Evolutionary conservation across 2,888 invertebrate genomes (phyloP).

Genomic region (Nyleta sp.): DNA sequence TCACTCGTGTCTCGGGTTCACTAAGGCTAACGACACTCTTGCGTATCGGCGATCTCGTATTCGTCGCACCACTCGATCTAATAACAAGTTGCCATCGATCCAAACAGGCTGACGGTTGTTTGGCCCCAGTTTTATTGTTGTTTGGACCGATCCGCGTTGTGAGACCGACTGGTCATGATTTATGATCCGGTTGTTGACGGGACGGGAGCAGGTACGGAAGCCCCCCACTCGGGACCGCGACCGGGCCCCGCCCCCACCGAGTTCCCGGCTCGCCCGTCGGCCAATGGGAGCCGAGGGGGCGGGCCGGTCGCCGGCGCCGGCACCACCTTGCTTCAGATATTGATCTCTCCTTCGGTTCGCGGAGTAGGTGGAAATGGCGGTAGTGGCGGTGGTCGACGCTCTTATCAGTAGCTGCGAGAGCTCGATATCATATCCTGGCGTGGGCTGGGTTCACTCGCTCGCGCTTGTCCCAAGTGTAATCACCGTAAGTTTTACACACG

Average conservation of each 20-base stretch:
- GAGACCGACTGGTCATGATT: slow-evolving; percentile 81
- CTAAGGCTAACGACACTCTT: too few species aligned
- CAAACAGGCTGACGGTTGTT: slow-evolving; percentile 57
- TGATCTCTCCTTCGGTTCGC: slow-evolving; percentile 75
- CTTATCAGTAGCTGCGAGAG: slow-evolving; percentile 67
- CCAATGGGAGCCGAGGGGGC: neutral
- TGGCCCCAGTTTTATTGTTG: slow-evolving; percentile 62
- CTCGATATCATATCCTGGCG: slow-evolving; percentile 73
- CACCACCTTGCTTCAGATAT: slow-evolving; percentile 77
- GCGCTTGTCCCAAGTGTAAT: slow-evolving; percentile 62
- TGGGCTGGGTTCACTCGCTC: slow-evolving; percentile 60
- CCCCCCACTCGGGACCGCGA: slow-evolving; percentile 60
- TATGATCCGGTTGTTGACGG: slow-evolving; percentile 73
- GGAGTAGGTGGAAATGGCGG: slow-evolving; percentile 66
- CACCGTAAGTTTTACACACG: slow-evolving; percentile 63
- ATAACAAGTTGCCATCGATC: too few species aligned
- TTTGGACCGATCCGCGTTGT: slow-evolving; percentile 74
- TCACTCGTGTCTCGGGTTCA: too few species aligned
- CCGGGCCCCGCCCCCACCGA: slow-evolving; percentile 65
- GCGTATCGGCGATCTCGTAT: too few species aligned
- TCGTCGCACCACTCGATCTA: too few species aligned
- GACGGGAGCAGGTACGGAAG: slow-evolving; percentile 65
- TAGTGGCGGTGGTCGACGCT: slow-evolving; percentile 55
- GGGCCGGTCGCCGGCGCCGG: slow-evolving; percentile 29
- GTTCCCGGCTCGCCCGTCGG: slow-evolving; percentile 39